Evolutionary conservation across 2,888 invertebrate genomes (phyloP), one percentile per base, ranked within the genome.

Genomic region (Andrena fulva): DNA sequence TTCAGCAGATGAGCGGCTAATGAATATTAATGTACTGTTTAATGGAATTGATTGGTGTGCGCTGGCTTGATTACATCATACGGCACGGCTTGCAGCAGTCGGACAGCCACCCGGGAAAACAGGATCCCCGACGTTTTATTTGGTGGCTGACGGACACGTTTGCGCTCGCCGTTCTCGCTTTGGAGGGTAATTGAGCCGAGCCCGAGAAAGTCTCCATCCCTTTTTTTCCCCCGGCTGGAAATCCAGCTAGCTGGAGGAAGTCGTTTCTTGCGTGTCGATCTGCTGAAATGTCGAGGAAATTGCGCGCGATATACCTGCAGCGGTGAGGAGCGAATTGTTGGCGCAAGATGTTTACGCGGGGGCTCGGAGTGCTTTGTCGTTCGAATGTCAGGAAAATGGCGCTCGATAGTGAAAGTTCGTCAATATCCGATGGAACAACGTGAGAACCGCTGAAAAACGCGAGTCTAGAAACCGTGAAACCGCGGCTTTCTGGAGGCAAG

Each of bases 21-120:
- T 84, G 78, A 84, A 84, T 84, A 83, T 83, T 74, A 82, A 84
- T 84, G 79, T 59, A 35, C 67, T 69, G 77, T 78, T 84, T 84
- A 84, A 82, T 82, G 74, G 68, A 75, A 82, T 68, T 62, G 82
- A 84, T 82, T 52, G 70, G 70, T 52, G 63, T 31, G 73, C 67
- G 54, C n/a, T 35, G 52, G 50, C 27, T 70, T 42, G 77, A 74
- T 78, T 78, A 72, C 77, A 42, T 82, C 77, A 78, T 59, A 10
- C 35, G 31, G 50, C 56, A 56, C 48, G 64, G 2, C 33, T n/a
- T 31, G 62, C 52, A 42, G 16, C 42, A 59, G 56, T 20, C 48
- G 68, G 48, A 62, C 62, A 76, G 60, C 33, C 48, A 35, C 54
- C 24, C 54, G 56, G 66, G 54, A 63, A 76, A 79, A 79, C 77